Conservation (phyloP, 2,113 vertebrate species). For the Scomber scombrus region DNA sequence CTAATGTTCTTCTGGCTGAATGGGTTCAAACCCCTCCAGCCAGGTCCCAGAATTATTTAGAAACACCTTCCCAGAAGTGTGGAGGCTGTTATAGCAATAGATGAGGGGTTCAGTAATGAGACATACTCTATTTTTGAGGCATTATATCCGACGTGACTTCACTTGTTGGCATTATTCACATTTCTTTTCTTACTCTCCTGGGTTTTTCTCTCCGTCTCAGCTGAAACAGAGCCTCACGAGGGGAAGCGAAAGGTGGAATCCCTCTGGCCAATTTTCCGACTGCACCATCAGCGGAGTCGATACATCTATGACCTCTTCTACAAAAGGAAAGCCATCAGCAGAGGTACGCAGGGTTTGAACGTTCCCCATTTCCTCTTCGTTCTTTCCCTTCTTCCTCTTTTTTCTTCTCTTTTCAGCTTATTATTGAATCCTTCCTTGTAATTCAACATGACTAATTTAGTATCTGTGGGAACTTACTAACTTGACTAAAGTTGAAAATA, state of each 20-base stretch:
- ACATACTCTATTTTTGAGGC: no score
- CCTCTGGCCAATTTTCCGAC: conserved; percentile 98
- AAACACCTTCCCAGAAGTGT: no score
- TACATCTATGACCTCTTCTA: conserved; percentile 99
- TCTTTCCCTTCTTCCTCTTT: not conserved
- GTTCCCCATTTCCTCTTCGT: not conserved
- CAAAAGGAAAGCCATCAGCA: conserved; percentile 98
- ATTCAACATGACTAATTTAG: not conserved
- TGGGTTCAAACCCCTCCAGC: not conserved
- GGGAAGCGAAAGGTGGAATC: conserved; percentile 98
- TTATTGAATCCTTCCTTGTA: not conserved
- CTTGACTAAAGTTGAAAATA: no score
- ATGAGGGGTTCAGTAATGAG: no score
- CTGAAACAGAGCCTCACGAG: conserved; percentile 97
- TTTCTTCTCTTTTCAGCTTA: not conserved
- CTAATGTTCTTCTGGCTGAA: not conserved
- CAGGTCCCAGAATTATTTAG: no score
- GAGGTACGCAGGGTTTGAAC: conserved; percentile 85
- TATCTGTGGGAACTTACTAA: not conserved
- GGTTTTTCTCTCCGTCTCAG: conserved; percentile 66
- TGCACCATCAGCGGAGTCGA: conserved; percentile 97
- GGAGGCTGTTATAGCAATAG: not conserved
- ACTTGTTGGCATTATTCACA: no score
- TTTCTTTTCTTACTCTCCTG: not conserved
- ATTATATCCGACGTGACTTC: no score